Percentiles rank a stretch among this genome's conserved stretches.
phyloP scores from a whole-genome alignment of 1,140 invertebrate species.

The Danaus melanippus region DNA sequence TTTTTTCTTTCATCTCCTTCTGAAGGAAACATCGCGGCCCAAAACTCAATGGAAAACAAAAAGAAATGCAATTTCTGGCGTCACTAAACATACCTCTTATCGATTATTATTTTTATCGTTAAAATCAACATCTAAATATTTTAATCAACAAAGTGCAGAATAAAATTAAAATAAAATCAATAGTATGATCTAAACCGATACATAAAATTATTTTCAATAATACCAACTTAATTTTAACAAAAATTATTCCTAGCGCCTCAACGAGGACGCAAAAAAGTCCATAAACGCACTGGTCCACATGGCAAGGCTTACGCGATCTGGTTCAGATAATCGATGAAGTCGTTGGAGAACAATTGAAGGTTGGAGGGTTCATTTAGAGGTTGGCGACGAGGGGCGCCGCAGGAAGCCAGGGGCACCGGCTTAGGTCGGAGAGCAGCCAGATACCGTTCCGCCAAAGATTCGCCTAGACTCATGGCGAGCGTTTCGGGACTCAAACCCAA shows the following conservation, averaged over 20 bases:
- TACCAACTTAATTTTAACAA: slow-evolving; percentile 72
- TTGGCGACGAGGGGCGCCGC: slow-evolving; percentile 36
- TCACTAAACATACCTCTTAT: slow-evolving; percentile 46
- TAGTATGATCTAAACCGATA: slow-evolving; percentile 68
- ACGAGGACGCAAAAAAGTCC: slow-evolving; percentile 41
- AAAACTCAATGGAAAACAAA: slow-evolving; percentile 47
- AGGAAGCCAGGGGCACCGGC: slow-evolving; percentile 34
- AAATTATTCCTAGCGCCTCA: slow-evolving; percentile 61
- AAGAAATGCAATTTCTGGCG: slow-evolving; percentile 69
- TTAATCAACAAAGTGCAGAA: slow-evolving; percentile 68
- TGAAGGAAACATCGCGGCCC: slow-evolving; percentile 46
- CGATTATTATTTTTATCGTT: slow-evolving; percentile 52
- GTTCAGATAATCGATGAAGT: slow-evolving; percentile 74
- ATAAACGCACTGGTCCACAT: slow-evolving; percentile 29
- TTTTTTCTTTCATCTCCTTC: slow-evolving; percentile 41
- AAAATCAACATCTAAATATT: slow-evolving; percentile 65
- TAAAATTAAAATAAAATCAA: slow-evolving; percentile 72
- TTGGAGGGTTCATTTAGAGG: slow-evolving; percentile 49
- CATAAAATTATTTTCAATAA: slow-evolving; percentile 72
- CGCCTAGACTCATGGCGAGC: slow-evolving; percentile 59
- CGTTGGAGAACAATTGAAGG: slow-evolving; percentile 74
- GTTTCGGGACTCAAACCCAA: slow-evolving; percentile 58
- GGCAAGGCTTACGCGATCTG: slow-evolving; percentile 68
- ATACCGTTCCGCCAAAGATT: slow-evolving; percentile 56
- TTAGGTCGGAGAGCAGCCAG: slow-evolving; percentile 47